These are phyloP conservation scores for Platycheirus rosarum DNA, from an alignment of 2,888 invertebrate species.

Conservation along the genomic window DNA sequence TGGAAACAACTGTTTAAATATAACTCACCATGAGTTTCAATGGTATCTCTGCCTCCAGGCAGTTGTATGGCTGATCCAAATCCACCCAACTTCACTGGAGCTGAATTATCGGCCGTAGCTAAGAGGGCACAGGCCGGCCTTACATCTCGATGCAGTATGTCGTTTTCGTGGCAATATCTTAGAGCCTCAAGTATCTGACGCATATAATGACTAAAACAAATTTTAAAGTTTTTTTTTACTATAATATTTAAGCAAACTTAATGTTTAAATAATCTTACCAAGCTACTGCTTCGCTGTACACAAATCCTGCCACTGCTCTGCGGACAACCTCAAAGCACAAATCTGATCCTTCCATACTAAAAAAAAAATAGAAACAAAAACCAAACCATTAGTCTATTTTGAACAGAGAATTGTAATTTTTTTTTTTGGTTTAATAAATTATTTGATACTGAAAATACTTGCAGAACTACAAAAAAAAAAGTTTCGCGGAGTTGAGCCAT, in stretches of 20 bases:
- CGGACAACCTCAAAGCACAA: slow-evolving; percentile 99
- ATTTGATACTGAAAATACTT: neutral
- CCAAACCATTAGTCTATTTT: slow-evolving; percentile 8
- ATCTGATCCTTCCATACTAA: slow-evolving; percentile 99
- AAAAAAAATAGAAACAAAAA: slow-evolving; percentile 80
- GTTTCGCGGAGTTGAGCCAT: slow-evolving; percentile 27
- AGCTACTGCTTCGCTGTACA: slow-evolving; percentile 99
- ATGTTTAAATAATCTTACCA: no score
- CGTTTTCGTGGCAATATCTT: slow-evolving; percentile 98
- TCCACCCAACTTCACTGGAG: slow-evolving; percentile 98
- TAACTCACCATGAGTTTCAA: slow-evolving; percentile 84
- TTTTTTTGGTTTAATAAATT: neutral
- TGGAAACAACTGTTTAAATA: neutral
- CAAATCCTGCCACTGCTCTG: slow-evolving; percentile 97
- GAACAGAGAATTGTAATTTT: neutral
- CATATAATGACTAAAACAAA: slow-evolving; percentile 99
- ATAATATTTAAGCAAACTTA: no score
- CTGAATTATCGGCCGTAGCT: slow-evolving; percentile 98
- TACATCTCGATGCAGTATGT: slow-evolving; percentile 98
- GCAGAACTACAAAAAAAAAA: slow-evolving; percentile 6
- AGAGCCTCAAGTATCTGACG: slow-evolving; percentile 98
- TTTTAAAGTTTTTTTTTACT: no score
- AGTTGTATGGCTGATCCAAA: slow-evolving; percentile 98
- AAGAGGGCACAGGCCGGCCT: slow-evolving; percentile 98
- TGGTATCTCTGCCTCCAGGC: slow-evolving; percentile 88